Percentiles rank a stretch among this genome's conserved stretches.
Conservation (phyloP, 2,113 vertebrate genomes). For the Echinops telfairi region DNA sequence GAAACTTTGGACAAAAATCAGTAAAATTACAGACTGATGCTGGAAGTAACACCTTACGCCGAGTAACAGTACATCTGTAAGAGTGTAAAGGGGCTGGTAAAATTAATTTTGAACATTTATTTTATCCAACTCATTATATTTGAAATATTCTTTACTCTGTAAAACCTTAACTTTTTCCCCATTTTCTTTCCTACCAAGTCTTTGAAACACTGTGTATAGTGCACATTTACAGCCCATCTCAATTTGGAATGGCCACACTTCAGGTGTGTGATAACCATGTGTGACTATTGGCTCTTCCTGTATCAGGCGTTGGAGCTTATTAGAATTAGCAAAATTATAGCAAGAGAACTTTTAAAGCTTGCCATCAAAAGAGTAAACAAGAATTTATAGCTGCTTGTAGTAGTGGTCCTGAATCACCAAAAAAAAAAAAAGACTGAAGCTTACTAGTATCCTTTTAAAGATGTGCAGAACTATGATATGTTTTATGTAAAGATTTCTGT, state of each 20-base stretch:
- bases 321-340: background rate
- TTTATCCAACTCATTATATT: background rate
- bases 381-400: background rate
- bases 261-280: background rate
- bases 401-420: background rate
- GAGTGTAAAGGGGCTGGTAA: constrained; percentile 16
- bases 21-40: constrained; percentile 13
- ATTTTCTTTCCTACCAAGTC: background rate
- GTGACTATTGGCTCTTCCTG: background rate
- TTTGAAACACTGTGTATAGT: constrained; percentile 11
- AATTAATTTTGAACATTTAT: constrained; percentile 42
- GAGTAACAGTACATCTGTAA: constrained; percentile 13
- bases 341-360: constrained; percentile 2
- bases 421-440: background rate
- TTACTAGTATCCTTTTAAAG: constrained; percentile 18
- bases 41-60: too few species aligned
- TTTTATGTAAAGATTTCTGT: background rate
- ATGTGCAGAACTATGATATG: background rate
- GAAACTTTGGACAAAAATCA: constrained; percentile 28
- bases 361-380: background rate
- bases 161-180: background rate
- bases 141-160: background rate
- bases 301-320: background rate
- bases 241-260: background rate
- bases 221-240: background rate